phyloP scores from a whole-genome alignment of 2,888 invertebrate species.

The Sesia apiformis region DNA sequence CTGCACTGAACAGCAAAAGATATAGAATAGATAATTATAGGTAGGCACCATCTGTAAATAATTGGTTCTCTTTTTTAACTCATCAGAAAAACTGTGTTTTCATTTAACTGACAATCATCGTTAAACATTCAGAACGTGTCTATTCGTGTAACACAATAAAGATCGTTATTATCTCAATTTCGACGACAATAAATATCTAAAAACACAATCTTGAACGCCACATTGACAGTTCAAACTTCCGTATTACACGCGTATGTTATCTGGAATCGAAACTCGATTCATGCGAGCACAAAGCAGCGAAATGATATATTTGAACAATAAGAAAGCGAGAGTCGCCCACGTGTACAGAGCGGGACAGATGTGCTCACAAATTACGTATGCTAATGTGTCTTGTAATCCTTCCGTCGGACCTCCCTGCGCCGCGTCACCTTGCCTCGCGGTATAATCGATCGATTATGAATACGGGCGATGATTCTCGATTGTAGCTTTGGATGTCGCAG shows the following conservation, averaged over 20 bases:
- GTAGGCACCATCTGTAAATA: too few relatives aligned
- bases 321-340: constrained; percentile 54
- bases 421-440: constrained; percentile 36
- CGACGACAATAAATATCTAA: constrained; percentile 25
- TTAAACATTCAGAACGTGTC: not conserved
- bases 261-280: constrained; percentile 34
- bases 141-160: not conserved
- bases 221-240: constrained; percentile 35
- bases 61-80: too few relatives aligned
- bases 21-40: not conserved
- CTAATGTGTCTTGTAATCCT: constrained; percentile 64
- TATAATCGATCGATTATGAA: constrained; percentile 57
- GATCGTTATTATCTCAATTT: constrained; percentile 22
- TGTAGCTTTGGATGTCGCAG: constrained; percentile 20
- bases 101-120: not conserved
- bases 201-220: constrained; percentile 24
- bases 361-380: constrained; percentile 68
- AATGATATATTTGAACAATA: constrained; percentile 55
- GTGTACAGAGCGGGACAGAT: constrained; percentile 36
- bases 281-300: constrained; percentile 34
- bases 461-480: constrained; percentile 26
- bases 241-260: constrained; percentile 34
- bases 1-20: constrained; percentile 11
- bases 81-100: not conserved
- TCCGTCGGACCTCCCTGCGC: constrained; percentile 60